Base-by-base conservation (phyloP, 1,140 invertebrate genomes). In the Drosophila bifasciata region DNA sequence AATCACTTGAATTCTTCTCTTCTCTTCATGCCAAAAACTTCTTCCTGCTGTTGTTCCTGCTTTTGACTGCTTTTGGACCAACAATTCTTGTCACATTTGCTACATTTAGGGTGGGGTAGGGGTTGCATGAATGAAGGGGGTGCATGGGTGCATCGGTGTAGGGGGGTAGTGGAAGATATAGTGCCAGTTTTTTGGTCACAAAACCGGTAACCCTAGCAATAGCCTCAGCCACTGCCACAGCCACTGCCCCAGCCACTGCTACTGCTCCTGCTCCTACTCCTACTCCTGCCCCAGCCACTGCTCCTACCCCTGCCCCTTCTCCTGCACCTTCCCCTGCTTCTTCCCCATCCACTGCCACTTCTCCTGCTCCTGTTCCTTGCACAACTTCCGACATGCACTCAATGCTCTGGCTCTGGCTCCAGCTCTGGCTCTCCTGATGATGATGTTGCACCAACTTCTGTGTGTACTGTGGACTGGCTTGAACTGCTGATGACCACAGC, bases 401-500 rank as follows among this genome's bases (percentile, higher is more conserved):
- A 39, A 67, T 56, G 66, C 66, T 40, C 55, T 71, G 46, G 66
- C 66, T 32, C 55, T 71, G n/a, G n/a, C n/a, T n/a, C n/a, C n/a
- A n/a, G n/a, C n/a, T n/a, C n/a, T n/a, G n/a, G n/a, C n/a, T n/a
- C n/a, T n/a, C n/a, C n/a, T 70, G 68, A 71, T 74, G 69, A 74
- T 74, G 59, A 72, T 73, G 71, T 73, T 64, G 51, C 48, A 23
- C 48, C 32, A 52, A 21, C 58, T 41, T 52, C 19, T 41, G 39
- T 15, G 9, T 16, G 17, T 28, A 36, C 11, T 48, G 15, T 39
- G 45, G 50, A 63, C 55, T 28, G 61, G n/a, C 28, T 46, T 17
- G 46, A 28, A 61, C 58, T 67, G 49, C 72, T 67, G 72, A 75
- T 75, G 71, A 74, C 72, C 72, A 75, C 72, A 75, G 53, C 9